These are phyloP conservation scores for Watsonalla cultraria DNA, from an alignment of 2,888 invertebrate species.

Conservation along the genomic window DNA sequence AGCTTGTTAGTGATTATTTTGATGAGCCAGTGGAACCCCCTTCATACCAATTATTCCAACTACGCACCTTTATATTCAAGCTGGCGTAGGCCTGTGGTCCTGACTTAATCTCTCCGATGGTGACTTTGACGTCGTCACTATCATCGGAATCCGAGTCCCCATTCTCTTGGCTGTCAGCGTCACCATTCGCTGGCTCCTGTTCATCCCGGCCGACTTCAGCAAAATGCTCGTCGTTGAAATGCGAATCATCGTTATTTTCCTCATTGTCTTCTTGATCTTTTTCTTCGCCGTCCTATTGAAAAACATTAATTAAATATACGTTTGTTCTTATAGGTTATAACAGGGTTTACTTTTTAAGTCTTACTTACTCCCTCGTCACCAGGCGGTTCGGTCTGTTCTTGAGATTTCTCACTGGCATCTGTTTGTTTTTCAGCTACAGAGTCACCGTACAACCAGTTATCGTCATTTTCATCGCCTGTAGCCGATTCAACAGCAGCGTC, in stretches of 20 bases:
- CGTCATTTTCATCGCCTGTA: conserved; percentile 84
- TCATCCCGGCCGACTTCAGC: conserved; percentile 64
- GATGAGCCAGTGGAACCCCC: background rate
- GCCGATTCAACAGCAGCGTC: conserved; percentile 56
- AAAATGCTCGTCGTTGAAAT: conserved; percentile 71
- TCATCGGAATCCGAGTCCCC: conserved; percentile 84
- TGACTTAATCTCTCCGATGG: conserved; percentile 93
- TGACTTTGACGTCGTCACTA: conserved; percentile 93
- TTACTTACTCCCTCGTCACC: conserved; percentile 23
- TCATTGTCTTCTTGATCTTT: conserved; percentile 70
- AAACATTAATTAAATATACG: background rate
- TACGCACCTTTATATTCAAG: conserved; percentile 83
- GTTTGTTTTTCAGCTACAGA: conserved; percentile 69
- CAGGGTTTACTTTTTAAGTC: background rate
- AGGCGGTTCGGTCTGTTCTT: conserved; percentile 19
- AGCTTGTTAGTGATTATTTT: too few relatives aligned
- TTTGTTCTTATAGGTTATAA: conserved; percentile 3
- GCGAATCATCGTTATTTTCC: conserved; percentile 69
- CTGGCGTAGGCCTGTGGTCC: conserved; percentile 84
- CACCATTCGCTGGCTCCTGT: conserved; percentile 56
- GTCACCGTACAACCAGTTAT: conserved; percentile 93
- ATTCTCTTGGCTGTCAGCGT: conserved; percentile 72
- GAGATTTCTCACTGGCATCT: conserved; percentile 32
- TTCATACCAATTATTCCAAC: background rate
- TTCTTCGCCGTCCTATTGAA: conserved; percentile 53